A percentile compares a stretch with the other conserved stretches of the same genome.
phyloP scores from a whole-genome alignment of 2,113 vertebrate genomes.

The Nesogale talazaci region DNA sequence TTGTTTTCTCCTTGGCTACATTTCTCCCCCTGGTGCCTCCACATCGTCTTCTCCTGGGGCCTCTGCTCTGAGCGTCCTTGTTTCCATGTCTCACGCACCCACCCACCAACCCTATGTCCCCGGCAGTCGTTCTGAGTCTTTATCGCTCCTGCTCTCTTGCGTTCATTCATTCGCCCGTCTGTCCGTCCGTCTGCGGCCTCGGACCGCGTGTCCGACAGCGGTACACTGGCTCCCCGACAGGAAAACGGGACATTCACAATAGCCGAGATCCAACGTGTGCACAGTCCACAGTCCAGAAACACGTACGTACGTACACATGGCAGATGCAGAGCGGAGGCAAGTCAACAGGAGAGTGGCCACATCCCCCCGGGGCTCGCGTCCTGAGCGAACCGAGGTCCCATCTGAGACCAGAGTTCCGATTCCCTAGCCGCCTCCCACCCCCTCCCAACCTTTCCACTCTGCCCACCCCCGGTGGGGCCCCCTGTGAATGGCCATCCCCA shows the following conservation, averaged over 20 bases:
- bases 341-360: not conserved
- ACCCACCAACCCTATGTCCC: fast-evolving
- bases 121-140: not conserved
- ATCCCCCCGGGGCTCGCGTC: not conserved
- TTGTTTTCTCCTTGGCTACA: not conserved
- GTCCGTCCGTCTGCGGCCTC: not conserved
- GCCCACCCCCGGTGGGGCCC: not conserved
- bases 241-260: fast-evolving
- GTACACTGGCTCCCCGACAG: not conserved
- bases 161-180: not conserved
- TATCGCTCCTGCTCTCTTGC: too few species aligned
- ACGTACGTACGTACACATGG: not conserved
- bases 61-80: too few species aligned
- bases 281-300: not conserved
- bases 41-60: too few species aligned
- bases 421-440: not conserved
- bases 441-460: not conserved
- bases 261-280: not conserved
- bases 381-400: not conserved
- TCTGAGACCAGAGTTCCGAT: not conserved
- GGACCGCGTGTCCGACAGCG: not conserved
- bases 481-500: slow-evolving; percentile 49
- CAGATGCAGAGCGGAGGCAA: not conserved
- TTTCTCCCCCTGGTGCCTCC: too few species aligned
- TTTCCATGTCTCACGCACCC: too few species aligned